Base-by-base conservation (phyloP, 30 jellyfish, hydroid and myxozoan genomes). In the Hydractinia echinata region DNA sequence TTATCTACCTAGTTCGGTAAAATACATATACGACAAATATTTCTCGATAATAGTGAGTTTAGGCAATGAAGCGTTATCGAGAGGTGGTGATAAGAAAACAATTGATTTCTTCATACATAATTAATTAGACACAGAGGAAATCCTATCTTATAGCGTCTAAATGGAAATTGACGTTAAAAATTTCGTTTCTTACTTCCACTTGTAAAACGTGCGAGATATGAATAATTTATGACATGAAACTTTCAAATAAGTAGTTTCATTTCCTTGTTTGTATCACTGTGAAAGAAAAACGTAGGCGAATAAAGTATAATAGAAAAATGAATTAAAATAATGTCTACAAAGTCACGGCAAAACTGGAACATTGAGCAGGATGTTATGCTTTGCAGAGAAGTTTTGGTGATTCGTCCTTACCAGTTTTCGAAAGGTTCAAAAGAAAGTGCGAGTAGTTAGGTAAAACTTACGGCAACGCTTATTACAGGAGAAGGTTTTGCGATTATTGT, bases 331-430 rank as follows among this genome's bases (percentile, higher is more conserved):
- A 64, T 64, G 74, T 44, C 74, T 64, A 64, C 4, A 51, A 64
- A 64, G 74, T 51, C 19, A 64, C 6, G 74, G 18, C 74, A 64
- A 64, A 64, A 64, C 74, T 64, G 74, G 74, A 64, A 64, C 16
- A 8, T 64, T 64, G 74, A 64, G 74, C 74, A 64, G 39, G 74
- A 64, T 6, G 74, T 64, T 64, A n/a, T 64, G 74, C 74, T 64
- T 64, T 64, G 6, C 74, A 64, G 74, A 64, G 74, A 64, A 64
- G 74, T 64, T 64, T 64, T 64, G 9, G 16, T 6, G 74, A 13
- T 64, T 64, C 18, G 6, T 13, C 74, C 16, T 58, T 30, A 30
- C 44, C 44, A 30, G 44, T 30, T 30, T 30, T 30, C 44, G 44
- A 30, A 30, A 30, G 44, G 44, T 30, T 30, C 44, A 30, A 30